Percentiles rank a stretch among this genome's conserved stretches.
Evolutionary conservation across 2,113 vertebrate species (phyloP).

Genomic region (Jaculus jaculus): DNA sequence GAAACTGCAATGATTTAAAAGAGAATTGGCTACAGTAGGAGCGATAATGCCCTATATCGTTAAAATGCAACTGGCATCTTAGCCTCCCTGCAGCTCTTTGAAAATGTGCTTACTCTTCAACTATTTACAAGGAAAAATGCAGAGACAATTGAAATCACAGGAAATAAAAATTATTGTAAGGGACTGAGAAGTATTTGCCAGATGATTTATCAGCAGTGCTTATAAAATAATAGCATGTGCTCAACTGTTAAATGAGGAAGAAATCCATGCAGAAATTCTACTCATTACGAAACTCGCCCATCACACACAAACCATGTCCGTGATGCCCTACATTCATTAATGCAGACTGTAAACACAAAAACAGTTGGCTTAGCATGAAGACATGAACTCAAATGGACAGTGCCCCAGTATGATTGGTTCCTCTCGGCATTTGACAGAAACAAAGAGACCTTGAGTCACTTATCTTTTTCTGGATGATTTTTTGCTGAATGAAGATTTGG

Average conservation of each 20-base stretch:
- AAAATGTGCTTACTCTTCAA: constrained; percentile 90
- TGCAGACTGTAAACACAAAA: constrained; percentile 56
- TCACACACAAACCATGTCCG: constrained; percentile 44
- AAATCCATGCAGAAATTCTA: constrained; percentile 71
- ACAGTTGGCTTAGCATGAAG: constrained; percentile 56
- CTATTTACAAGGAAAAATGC: constrained; percentile 88
- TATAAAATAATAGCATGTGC: constrained; percentile 81
- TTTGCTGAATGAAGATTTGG: constrained; percentile 23
- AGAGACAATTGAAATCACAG: constrained; percentile 86
- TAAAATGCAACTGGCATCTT: constrained; percentile 93
- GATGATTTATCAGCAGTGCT: constrained; percentile 81
- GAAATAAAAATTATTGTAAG: constrained; percentile 84
- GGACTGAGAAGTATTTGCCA: constrained; percentile 74
- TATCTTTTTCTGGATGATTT: constrained; percentile 42
- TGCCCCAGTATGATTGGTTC: neutral
- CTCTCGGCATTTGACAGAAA: constrained; percentile 37
- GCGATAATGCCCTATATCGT: constrained; percentile 90
- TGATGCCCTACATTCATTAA: constrained; percentile 80
- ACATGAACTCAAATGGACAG: constrained; percentile 7
- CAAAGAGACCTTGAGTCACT: constrained; percentile 18
- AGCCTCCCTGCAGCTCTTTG: constrained; percentile 87
- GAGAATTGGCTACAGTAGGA: constrained; percentile 93
- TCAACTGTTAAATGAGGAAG: constrained; percentile 69
- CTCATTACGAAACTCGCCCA: constrained; percentile 51
- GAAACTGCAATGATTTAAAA: constrained; percentile 92